Percentiles rank a stretch among this genome's conserved stretches.
These are phyloP conservation scores for Argyresthia goedartella DNA, from an alignment of 2,888 invertebrate species.

Conservation along the genomic window DNA sequence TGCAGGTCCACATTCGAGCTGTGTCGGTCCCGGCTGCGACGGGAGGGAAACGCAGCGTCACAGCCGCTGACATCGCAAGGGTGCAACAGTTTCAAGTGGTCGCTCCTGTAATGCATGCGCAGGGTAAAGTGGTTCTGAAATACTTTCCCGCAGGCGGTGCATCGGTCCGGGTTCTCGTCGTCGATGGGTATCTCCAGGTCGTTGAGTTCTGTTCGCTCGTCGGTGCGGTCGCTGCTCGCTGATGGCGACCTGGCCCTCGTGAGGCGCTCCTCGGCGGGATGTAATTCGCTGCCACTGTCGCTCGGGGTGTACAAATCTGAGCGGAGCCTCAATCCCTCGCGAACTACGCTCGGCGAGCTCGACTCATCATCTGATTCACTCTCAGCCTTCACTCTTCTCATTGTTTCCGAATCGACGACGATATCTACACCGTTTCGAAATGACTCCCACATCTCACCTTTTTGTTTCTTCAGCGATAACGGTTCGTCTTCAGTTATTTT, in stretches of 20 bases:
- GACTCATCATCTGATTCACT: constrained; percentile 64
- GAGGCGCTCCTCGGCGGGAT: constrained; percentile 63
- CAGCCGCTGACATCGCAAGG: constrained; percentile 92
- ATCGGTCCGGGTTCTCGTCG: constrained; percentile 87
- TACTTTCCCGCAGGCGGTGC: constrained; percentile 88
- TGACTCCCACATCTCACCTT: constrained; percentile 52
- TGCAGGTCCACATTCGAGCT: constrained; percentile 70
- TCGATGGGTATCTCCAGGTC: constrained; percentile 86
- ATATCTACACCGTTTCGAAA: constrained; percentile 59
- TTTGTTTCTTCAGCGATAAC: constrained; percentile 59
- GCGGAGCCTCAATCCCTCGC: constrained; percentile 56
- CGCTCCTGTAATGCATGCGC: constrained; percentile 92
- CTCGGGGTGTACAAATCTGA: constrained; percentile 64
- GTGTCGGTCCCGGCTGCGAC: constrained; percentile 74
- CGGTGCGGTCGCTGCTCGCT: constrained; percentile 54
- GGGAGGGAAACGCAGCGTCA: constrained; percentile 92
- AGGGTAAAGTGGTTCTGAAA: constrained; percentile 93
- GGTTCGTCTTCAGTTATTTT: constrained; percentile 55
- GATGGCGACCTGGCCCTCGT: constrained; percentile 65
- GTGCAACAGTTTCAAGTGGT: constrained; percentile 90
- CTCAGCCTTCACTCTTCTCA: constrained; percentile 58
- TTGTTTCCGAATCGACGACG: constrained; percentile 49
- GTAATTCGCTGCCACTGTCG: constrained; percentile 59
- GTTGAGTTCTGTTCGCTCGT: constrained; percentile 45
- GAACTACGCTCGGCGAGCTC: constrained; percentile 58